Percentiles rank a stretch among this genome's conserved stretches.
Evolutionary conservation across 92 coral and sea anemone genomes (phyloP).

Genomic region (Parazoanthus atlanticus): DNA sequence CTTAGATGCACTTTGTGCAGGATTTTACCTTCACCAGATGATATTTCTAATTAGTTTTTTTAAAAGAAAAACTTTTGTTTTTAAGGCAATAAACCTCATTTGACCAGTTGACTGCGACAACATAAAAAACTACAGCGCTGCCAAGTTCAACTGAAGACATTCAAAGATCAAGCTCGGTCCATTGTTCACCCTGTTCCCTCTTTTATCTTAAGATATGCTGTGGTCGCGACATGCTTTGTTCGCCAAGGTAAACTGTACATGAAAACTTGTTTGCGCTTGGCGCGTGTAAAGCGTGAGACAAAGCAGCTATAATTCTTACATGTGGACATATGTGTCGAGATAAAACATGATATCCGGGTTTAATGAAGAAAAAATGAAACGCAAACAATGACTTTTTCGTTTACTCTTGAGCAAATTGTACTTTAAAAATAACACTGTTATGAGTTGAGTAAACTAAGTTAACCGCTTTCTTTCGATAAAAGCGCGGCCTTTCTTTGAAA

Average conservation of each 20-base stretch:
- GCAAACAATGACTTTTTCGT: slow-evolving; percentile 21
- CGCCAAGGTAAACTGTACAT: neutral
- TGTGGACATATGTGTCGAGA: slow-evolving; percentile 32
- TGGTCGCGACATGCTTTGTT: neutral
- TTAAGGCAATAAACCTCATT: neutral
- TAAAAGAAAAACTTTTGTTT: neutral
- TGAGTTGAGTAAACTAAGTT: neutral
- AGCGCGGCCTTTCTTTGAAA: neutral
- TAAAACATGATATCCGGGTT: slow-evolving; percentile 10
- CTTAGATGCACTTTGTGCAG: neutral
- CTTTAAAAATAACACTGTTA: neutral
- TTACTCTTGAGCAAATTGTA: slow-evolving; percentile 18
- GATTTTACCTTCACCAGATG: neutral
- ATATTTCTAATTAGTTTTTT: neutral
- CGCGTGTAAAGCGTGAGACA: slow-evolving; percentile 12
- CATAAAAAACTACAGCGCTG: neutral
- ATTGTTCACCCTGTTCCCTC: neutral
- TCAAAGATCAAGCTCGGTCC: neutral
- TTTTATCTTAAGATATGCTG: neutral
- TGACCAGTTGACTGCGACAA: neutral
- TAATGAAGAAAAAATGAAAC: slow-evolving; percentile 2
- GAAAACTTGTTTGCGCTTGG: slow-evolving; percentile 17
- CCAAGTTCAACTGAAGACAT: slow-evolving; percentile 12
- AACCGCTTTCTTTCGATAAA: neutral
- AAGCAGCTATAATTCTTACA: neutral